These are phyloP conservation scores for Tipula vernalis DNA, from an alignment of 2,888 invertebrate species.

Conservation along the genomic window DNA sequence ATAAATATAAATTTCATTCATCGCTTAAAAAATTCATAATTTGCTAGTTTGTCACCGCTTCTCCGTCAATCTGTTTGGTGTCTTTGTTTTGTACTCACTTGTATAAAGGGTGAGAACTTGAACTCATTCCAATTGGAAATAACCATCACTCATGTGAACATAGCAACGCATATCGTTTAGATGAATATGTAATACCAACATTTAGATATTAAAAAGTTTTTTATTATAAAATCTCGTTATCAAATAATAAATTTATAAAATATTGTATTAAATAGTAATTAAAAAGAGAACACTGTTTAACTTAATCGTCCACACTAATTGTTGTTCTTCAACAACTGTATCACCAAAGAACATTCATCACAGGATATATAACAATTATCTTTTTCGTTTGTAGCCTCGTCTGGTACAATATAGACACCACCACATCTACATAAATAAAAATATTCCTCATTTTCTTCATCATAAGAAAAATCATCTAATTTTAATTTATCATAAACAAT, in stretches of 20 bases:
- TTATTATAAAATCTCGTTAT: not conserved
- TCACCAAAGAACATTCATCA: constrained; percentile 61
- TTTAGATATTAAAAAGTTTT: not conserved
- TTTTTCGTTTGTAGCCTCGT: constrained; percentile 21
- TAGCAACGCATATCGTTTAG: not conserved
- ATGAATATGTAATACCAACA: not conserved
- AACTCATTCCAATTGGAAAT: not conserved
- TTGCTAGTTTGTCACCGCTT: no score
- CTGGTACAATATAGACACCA: constrained; percentile 36
- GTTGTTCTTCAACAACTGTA: constrained; percentile 23
- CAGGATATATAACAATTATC: constrained; percentile 46
- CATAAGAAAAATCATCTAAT: constrained; percentile 37
- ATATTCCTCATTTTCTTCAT: constrained; percentile 30
- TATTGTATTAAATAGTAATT: not conserved
- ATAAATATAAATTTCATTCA: no score
- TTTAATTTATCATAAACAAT: constrained; percentile 47
- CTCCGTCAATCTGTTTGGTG: no score
- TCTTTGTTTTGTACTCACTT: no score
- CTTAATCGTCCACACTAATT: not conserved
- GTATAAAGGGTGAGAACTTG: no score
- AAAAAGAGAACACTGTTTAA: not conserved
- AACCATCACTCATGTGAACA: not conserved
- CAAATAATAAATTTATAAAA: not conserved
- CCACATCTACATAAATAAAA: constrained; percentile 59
- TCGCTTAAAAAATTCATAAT: no score